phyloP scores from a whole-genome alignment of 2,888 invertebrate genomes.

The Limnephilus rhombicus region DNA sequence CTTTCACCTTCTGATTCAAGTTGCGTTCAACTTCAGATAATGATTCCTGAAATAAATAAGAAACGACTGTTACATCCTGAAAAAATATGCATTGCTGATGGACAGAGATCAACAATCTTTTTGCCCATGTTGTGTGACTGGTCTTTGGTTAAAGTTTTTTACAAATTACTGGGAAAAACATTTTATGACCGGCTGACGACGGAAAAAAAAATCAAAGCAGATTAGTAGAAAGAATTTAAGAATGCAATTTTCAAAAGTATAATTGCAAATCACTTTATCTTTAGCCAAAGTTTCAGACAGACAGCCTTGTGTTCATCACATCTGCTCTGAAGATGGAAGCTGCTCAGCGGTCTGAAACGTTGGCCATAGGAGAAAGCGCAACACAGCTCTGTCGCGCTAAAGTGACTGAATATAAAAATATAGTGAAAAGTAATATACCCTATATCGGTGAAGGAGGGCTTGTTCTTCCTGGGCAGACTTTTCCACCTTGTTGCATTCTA shows the following conservation, averaged over 20 bases:
- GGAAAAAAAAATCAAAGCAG: no score
- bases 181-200: neutral
- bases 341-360: no score
- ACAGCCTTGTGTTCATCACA: no score
- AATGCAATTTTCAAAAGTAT: no score
- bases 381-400: neutral
- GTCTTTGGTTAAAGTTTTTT: neutral
- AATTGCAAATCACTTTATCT: no score
- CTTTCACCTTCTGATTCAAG: slow-evolving; percentile 5
- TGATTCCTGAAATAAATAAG: slow-evolving; percentile 11
- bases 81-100: neutral
- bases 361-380: no score
- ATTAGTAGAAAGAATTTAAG: no score
- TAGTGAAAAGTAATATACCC: neutral
- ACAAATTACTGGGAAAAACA: neutral
- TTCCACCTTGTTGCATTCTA: slow-evolving; percentile 40
- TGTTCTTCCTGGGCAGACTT: slow-evolving; percentile 38
- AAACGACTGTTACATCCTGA: neutral
- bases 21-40: neutral
- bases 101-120: neutral
- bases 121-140: neutral
- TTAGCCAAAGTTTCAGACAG: no score
- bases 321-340: no score
- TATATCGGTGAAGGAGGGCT: slow-evolving; percentile 25
- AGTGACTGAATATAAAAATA: neutral